A percentile compares a stretch with the other conserved stretches of the same genome.
phyloP scores from a whole-genome alignment of 1,140 invertebrate species.

The Orchestia grillus region DNA sequence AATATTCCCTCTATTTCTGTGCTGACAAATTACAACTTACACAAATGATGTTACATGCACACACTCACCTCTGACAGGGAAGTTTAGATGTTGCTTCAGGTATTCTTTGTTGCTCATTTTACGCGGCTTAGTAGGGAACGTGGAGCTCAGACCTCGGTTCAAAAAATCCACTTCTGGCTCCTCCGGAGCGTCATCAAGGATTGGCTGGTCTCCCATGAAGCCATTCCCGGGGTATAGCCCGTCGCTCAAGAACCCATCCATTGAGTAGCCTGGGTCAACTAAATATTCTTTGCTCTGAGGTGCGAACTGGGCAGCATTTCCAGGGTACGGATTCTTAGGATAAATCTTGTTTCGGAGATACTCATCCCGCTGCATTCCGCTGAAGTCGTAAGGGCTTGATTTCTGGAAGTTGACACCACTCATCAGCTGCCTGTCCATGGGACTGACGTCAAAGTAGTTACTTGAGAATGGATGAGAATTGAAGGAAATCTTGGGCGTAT shows the following conservation, averaged over 20 bases:
- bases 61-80: conserved; percentile 11
- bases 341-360: background rate
- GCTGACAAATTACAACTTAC: background rate
- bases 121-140: background rate
- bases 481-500: background rate
- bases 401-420: background rate
- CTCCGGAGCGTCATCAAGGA: background rate
- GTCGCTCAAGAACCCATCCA: background rate
- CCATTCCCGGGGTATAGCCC: background rate
- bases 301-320: background rate
- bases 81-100: conserved; percentile 4
- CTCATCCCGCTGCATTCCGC: background rate
- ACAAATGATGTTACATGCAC: background rate
- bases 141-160: background rate
- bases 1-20: background rate
- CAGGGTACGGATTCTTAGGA: background rate
- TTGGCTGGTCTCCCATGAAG: conserved; percentile 28
- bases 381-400: background rate
- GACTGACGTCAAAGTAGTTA: conserved; percentile 39
- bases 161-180: background rate
- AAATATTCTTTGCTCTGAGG: background rate
- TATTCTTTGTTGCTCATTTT: conserved; percentile 50
- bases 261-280: background rate
- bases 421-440: conserved; percentile 2
- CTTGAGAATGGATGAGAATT: background rate